Base-by-base conservation (phyloP, 1,140 invertebrate species). In the Elysia chlorotica region DNA sequence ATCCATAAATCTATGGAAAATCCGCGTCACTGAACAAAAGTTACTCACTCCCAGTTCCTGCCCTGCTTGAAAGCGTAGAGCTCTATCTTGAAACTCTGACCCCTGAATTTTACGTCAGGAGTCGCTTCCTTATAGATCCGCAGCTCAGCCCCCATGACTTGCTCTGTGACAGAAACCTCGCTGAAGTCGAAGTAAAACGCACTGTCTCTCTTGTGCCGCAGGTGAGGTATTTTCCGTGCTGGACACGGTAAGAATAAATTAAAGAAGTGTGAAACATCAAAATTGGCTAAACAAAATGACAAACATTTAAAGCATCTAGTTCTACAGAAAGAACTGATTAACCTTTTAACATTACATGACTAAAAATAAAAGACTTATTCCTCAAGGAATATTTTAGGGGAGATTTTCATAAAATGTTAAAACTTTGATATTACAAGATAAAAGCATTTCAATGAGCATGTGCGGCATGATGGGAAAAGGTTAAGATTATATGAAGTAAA, bases 141-240 rank as follows among this genome's bases (percentile, higher is more conserved):
- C 19, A 98, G 86, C 86, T 97, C 95, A 0, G 95, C 94, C 59
- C 92, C 92, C 35, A 96, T 91, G 25, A 97, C 91, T 6, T 91
- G 91, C 79, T 96, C 93, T 69, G 92, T 92, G 1, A 94, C 91
- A 17, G 85, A 78, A 6, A 96, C 92, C 81, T 96, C 94, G 3
- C 92, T 91, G 10, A 96, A 92, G 85, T 97, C 94, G 86, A 98
- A 98, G 93, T 94, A 97, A 21, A 97, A 91, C 53, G 93, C 91
- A 80, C 93, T 91, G 2, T 95, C 94, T 81, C 92, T 91, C 74
- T 95, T 93, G 80, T 96, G 94, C 1, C 94, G 90, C 14, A 87
- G 74, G 71, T 80, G 81, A 23, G 81, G 74, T 17, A 78, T 89
- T 73, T 78, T 78, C 36, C 61, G 72, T 36, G 78, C 82, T 82